Evolutionary conservation across 2,888 invertebrate genomes (phyloP), one percentile per base, ranked within the genome.

Genomic region (Thymelicus lineola): DNA sequence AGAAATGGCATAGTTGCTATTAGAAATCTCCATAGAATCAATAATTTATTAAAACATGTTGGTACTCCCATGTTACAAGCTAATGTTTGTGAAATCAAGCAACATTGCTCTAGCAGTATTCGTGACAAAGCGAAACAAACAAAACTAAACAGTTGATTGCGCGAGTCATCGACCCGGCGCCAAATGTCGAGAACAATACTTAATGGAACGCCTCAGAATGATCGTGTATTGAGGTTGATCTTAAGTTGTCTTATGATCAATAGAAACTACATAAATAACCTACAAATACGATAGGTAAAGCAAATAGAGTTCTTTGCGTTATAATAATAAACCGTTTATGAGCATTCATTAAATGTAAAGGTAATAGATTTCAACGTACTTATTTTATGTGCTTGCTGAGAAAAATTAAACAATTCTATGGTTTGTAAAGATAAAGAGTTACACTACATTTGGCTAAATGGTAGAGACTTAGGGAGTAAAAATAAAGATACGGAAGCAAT

Each of bases 101-200:
- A 58, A 69, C 62, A 69, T 28, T 59, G 69, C 35, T 69, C 69
- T 35, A n/a, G 50, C 69, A 58, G 36, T 66, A 67, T 72, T 75
- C 74, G 75, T 70, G 73, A 75, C 75, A 77, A 76, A 74, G 75
- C 75, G 69, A 77, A 81, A 80, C 79, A 79, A 80, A 84, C 82
- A 82, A 65, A 81, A 74, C 82, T 82, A 87, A 86, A 87, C 80
- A 86, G 85, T 84, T 85, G 84, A 86, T 85, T 85, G 86, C 81
- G 76, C 76, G 80, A 88, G 88, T 89, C 90, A 78, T 80, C 80
- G 89, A 89, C 89, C 91, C 82, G 82, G 80, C 76, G 85, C 87
- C 86, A 86, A 90, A 90, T 88, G 86, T 85, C 84, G 86, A 89
- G 86, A 90, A 91, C 90, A 91, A 90, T 90, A 88, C 87, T 82